Evolutionary conservation across 2,888 invertebrate genomes (phyloP), one percentile per base, ranked within the genome.

Genomic region (Polylopha cassiicola): DNA sequence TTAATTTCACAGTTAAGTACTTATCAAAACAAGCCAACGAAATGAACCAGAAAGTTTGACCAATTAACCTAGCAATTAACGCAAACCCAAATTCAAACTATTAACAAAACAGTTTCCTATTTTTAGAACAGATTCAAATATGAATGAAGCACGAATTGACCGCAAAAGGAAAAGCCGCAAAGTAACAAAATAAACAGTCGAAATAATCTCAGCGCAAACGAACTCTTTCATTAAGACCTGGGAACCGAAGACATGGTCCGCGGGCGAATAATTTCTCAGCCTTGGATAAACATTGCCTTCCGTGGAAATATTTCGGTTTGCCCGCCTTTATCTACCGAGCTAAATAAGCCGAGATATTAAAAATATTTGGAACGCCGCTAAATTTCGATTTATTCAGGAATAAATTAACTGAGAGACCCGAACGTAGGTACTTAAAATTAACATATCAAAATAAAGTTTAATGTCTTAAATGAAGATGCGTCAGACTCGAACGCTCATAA

Each of bases 191-290:
- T 70, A 74, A 75, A 72, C 66, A 69, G 58, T 62, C 51, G 50
- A 65, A 76, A 74, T 72, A 73, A 71, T 75, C 65, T 66, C 61
- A 48, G 55, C 60, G 59, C 64, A 61, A 69, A 67, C 61, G 62
- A 73, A 73, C 68, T 72, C 73, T 78, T 79, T 75, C 73, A 77
- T 77, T 77, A 75, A 67, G 68, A 66, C 55, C 65, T 54, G 59
- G 55, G 59, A 63, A 58, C 62, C 61, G 66, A 74, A 71, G 72
- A 71, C 65, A 59, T 58, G 55, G 64, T 60, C 66, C 57, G 58
- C 51, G 53, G 58, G 56, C 61, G 59, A 61, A 66, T 65, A 68
- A 74, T 67, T 67, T 65, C 61, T 48, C 54, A 61, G 63, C 53
- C 53, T 51, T 63, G 53, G 47, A 53, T 62, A 71, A 65, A 68